phyloP scores from a whole-genome alignment of 2,888 invertebrate species.

The Noctua pronuba region DNA sequence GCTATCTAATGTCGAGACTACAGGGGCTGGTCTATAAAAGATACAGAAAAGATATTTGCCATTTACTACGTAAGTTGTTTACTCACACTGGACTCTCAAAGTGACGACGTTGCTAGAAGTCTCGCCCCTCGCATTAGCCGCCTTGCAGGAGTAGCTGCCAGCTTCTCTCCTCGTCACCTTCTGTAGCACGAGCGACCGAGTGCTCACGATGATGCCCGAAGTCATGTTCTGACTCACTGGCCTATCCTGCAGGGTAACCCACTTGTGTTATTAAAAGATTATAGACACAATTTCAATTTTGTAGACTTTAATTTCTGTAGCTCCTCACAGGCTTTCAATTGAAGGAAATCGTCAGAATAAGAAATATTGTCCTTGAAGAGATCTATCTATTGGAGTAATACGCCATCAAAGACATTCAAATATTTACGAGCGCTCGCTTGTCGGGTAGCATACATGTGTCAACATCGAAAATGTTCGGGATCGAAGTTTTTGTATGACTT shows the following conservation, averaged over 20 bases:
- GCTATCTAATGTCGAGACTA: too few relatives aligned
- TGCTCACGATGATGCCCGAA: conserved; percentile 96
- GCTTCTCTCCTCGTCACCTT: conserved; percentile 95
- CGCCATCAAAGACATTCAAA: too few relatives aligned
- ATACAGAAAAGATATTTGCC: not conserved
- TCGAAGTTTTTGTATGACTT: too few relatives aligned
- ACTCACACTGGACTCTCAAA: conserved; percentile 96
- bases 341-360: not conserved
- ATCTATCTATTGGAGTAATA: not conserved
- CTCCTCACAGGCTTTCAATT: not conserved
- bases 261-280: conserved; percentile 40
- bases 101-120: conserved; percentile 94
- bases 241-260: conserved; percentile 77
- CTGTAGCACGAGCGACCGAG: conserved; percentile 96
- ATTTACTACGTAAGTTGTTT: not conserved
- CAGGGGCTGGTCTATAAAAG: not conserved
- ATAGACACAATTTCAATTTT: not conserved
- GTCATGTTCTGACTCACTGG: conserved; percentile 95
- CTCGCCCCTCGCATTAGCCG: conserved; percentile 95
- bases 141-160: conserved; percentile 95
- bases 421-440: too few relatives aligned
- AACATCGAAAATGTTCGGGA: too few relatives aligned
- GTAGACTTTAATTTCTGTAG: not conserved
- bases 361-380: not conserved
- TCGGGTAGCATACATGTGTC: too few relatives aligned